A percentile compares a stretch with the other conserved stretches of the same genome.
Evolutionary conservation across 2,888 invertebrate species (phyloP).

Genomic region (Enchytraeus crypticus): DNA sequence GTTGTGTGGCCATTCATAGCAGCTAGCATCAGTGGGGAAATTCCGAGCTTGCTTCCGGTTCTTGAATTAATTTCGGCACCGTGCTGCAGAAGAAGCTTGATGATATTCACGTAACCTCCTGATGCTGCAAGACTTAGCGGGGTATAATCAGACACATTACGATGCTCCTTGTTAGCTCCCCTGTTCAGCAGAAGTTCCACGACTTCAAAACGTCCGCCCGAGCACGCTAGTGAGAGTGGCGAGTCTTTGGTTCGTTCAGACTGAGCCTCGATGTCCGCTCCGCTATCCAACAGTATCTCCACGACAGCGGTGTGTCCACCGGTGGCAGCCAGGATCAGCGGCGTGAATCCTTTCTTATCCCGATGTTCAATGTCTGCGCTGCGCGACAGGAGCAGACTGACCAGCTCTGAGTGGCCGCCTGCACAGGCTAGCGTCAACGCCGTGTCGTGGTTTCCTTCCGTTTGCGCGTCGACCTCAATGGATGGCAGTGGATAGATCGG

Average conservation of each 20-base stretch:
- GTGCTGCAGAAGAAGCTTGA: conserved; percentile 79
- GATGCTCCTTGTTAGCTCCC: conserved; percentile 85
- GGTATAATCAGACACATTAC: conserved; percentile 97
- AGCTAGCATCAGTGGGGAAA: conserved; percentile 95
- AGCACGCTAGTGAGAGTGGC: conserved; percentile 90
- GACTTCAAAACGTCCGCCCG: conserved; percentile 90
- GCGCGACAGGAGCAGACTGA: conserved; percentile 77
- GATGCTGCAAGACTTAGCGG: conserved; percentile 96
- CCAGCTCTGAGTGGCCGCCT: conserved; percentile 83
- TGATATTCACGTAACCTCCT: conserved; percentile 96
- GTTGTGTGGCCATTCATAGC: conserved; percentile 97
- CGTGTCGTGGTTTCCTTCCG: conserved; percentile 97
- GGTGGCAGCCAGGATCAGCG: conserved; percentile 90
- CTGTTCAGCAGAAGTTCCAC: conserved; percentile 80
- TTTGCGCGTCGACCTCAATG: conserved; percentile 86
- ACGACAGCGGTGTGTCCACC: conserved; percentile 83
- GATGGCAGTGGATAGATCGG: conserved; percentile 48
- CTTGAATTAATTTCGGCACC: conserved; percentile 95
- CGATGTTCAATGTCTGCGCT: conserved; percentile 95
- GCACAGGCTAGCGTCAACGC: conserved; percentile 93
- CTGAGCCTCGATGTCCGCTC: conserved; percentile 96
- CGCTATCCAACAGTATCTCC: conserved; percentile 81
- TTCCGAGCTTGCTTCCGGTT: conserved; percentile 84
- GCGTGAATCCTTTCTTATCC: conserved; percentile 95
- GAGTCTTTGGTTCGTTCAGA: conserved; percentile 98